These are phyloP conservation scores for Vulpes lagopus DNA, from an alignment of 2,113 vertebrate species.

Conservation along the genomic window DNA sequence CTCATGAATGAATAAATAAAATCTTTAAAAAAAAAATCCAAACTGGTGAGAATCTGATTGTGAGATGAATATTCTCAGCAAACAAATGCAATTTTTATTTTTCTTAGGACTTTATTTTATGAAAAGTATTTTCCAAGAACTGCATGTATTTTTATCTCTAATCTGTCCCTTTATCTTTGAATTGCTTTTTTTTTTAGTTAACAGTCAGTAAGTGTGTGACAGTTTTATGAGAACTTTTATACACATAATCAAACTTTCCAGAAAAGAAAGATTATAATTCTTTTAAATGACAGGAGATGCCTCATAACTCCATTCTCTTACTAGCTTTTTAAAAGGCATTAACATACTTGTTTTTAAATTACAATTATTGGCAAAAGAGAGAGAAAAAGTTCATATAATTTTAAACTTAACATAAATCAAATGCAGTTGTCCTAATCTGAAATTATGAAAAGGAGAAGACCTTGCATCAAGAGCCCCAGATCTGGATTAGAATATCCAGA, in stretches of 20 bases:
- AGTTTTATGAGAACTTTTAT: background rate
- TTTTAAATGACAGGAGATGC: background rate
- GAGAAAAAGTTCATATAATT: background rate
- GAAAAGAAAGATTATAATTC: background rate
- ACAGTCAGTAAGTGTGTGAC: background rate
- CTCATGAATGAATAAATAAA: no score
- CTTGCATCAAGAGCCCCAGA: background rate
- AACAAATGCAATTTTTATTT: background rate
- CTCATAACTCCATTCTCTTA: background rate
- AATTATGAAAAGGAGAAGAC: background rate
- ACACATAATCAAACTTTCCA: background rate
- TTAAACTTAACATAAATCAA: background rate
- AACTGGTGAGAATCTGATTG: background rate
- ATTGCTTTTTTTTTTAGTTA: background rate
- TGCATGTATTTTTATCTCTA: background rate
- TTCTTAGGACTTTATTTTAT: slow-evolving; percentile 5
- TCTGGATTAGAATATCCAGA: background rate
- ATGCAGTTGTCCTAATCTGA: background rate
- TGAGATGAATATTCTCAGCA: background rate
- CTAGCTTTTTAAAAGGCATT: background rate
- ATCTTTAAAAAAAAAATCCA: background rate
- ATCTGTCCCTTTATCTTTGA: background rate
- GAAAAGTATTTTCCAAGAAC: background rate
- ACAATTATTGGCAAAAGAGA: background rate
- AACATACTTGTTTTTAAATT: background rate